Percentiles rank a stretch among this genome's conserved stretches.
phyloP scores from a whole-genome alignment of 2,797 vertebrate species.

The Eleutherodactylus coqui region DNA sequence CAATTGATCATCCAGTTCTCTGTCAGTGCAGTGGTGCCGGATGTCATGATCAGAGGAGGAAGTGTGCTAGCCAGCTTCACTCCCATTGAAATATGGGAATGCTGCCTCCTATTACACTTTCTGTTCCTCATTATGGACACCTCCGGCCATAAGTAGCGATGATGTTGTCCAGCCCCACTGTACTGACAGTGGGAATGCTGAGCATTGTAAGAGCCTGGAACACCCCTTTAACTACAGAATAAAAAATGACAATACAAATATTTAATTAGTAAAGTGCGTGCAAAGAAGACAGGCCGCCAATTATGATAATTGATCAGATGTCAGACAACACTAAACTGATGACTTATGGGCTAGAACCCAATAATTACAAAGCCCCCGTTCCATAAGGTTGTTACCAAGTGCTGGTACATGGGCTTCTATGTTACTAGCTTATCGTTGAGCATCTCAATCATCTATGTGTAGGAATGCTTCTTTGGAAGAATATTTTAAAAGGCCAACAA shows the following conservation, averaged over 20 bases:
- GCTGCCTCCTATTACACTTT: too few species aligned
- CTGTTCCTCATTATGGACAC: too few species aligned
- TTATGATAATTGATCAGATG: not conserved
- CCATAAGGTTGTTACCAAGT: not conserved
- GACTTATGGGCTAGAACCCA: conserved; percentile 13
- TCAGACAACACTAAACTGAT: not conserved
- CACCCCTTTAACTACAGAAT: too few species aligned
- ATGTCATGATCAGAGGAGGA: too few species aligned
- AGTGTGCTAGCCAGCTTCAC: too few species aligned
- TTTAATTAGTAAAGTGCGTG: not conserved
- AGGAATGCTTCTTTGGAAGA: conserved; percentile 23
- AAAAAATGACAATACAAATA: not conserved
- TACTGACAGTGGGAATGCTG: too few species aligned
- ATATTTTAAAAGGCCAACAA: not conserved
- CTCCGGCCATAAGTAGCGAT: too few species aligned
- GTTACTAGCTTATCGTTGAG: not conserved
- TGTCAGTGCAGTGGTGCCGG: too few species aligned
- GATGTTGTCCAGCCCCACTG: too few species aligned
- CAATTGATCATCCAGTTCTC: too few species aligned
- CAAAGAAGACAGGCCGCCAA: not conserved
- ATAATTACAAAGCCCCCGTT: not conserved
- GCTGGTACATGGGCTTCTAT: not conserved
- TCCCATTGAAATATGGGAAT: too few species aligned
- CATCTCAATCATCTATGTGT: not conserved
- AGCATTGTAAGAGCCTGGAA: too few species aligned